A percentile compares a stretch with the other conserved stretches of the same genome.
These are phyloP conservation scores for Apodemia hepburni DNA, from an alignment of 2,888 invertebrate genomes.

Conservation along the genomic window DNA sequence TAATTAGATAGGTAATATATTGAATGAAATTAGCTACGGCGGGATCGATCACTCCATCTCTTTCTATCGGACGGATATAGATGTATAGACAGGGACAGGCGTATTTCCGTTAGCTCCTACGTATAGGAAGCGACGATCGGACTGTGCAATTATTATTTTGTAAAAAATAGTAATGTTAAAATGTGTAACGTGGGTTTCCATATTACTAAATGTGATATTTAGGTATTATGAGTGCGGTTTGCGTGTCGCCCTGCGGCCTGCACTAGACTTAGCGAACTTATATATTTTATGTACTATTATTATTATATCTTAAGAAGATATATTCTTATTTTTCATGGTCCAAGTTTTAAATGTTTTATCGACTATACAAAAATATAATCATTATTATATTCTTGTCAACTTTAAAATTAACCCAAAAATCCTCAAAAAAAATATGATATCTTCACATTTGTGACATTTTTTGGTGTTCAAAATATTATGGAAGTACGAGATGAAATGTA, in stretches of 20 bases:
- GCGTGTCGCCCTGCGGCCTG: slow-evolving; percentile 38
- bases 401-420: slow-evolving; percentile 74
- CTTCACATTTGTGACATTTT: slow-evolving; percentile 76
- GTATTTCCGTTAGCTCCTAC: slow-evolving; percentile 43
- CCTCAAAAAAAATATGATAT: slow-evolving; percentile 62
- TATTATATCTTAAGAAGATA: slow-evolving; percentile 79
- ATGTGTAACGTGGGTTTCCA: slow-evolving; percentile 79
- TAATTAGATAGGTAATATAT: slow-evolving; percentile 81
- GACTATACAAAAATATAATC: slow-evolving; percentile 80
- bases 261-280: slow-evolving; percentile 73
- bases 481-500: slow-evolving; percentile 73
- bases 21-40: slow-evolving; percentile 77
- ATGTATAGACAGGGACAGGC: slow-evolving; percentile 41
- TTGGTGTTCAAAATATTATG: slow-evolving; percentile 76
- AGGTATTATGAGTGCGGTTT: slow-evolving; percentile 77
- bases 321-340: slow-evolving; percentile 81
- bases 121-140: slow-evolving; percentile 53
- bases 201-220: slow-evolving; percentile 81
- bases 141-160: slow-evolving; percentile 81
- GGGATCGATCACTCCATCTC: slow-evolving; percentile 55
- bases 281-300: slow-evolving; percentile 78
- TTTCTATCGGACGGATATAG: slow-evolving; percentile 45
- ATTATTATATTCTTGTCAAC: slow-evolving; percentile 78
- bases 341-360: slow-evolving; percentile 81
- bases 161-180: slow-evolving; percentile 74